Evolutionary conservation across 2,888 invertebrate species (phyloP), one percentile per base, ranked within the genome.

Genomic region (Lasioglossum morio): DNA sequence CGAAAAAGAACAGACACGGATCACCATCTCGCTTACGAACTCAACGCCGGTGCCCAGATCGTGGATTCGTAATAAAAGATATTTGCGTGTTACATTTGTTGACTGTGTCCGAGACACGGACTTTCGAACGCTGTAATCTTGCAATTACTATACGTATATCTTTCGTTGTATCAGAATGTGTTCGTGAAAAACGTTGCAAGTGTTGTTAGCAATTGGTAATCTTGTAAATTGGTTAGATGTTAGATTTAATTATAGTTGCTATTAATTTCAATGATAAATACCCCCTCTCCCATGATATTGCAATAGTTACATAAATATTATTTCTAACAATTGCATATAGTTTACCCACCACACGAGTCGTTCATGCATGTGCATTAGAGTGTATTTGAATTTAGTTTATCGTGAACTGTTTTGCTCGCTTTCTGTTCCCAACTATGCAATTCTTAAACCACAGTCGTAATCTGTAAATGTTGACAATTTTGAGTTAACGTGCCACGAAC

Each of bases 101-200:
- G 43, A 85, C 43, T 60, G 46, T 63, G 27, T 53, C 57, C 30
- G 4, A 27, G 7, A 46, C 48, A 34, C 48, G 34, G 76, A 77
- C 77, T 81, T 86, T 78, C 23, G 37, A 66, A 66, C 60, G 48
- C 37, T 66, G 77, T 60, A 10, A 57, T 82, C 81, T n/a, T 84
- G 69, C 12, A 74, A 74, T 57, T 72, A 76, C 30, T n/a, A 43
- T 23, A 34, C 10, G 3, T 60, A 81, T 73, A 34, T 73, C 3
- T 53, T 23, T 43, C 30, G 30, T 19, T 30, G 10, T 70, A 37
- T 27, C 2, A 40, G 27, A 46, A 23, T 34, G 37, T 16, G 30
- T n/a, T 60, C 48, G 66, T 34, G 72, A 53, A 19, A 23, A 12
- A 53, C 43, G n/a, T 14, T 46, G 53, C 7, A 57, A 5, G 48